Percentiles rank a stretch among this genome's conserved stretches.
Conservation (phyloP, 2,888 invertebrate genomes). For the Mystacides longicornis region DNA sequence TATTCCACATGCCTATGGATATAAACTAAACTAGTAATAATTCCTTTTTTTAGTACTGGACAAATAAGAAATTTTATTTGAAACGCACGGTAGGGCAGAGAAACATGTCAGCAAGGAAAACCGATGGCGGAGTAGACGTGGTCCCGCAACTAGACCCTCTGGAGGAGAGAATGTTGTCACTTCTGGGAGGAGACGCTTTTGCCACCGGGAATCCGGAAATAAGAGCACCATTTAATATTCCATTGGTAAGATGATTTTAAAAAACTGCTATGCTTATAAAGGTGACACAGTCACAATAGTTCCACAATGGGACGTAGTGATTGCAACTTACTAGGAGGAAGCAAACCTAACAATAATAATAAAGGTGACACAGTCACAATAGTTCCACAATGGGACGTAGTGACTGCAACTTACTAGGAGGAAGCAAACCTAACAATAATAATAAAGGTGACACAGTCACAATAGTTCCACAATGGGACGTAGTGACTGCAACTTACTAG, state of each 20-base stretch:
- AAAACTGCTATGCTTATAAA: background rate
- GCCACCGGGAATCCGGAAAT: slow-evolving; percentile 3
- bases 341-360: too few relatives aligned
- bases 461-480: too few relatives aligned
- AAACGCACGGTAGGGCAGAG: background rate
- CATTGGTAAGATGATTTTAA: background rate
- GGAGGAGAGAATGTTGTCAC: background rate
- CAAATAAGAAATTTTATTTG: background rate
- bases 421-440: too few relatives aligned
- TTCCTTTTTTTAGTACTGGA: slow-evolving; percentile 1
- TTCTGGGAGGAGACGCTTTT: background rate
- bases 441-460: too few relatives aligned
- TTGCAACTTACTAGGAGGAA: too few relatives aligned
- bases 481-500: too few relatives aligned
- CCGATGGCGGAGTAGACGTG: background rate
- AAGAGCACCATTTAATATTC: background rate
- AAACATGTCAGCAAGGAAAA: background rate
- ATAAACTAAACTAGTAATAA: background rate
- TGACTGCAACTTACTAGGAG: too few relatives aligned
- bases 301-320: too few relatives aligned
- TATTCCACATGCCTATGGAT: background rate
- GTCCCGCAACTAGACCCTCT: background rate
- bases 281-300: too few relatives aligned
- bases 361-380: too few relatives aligned
- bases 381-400: too few relatives aligned